Conservation (phyloP, 2,113 vertebrate species). For the Progne subis region DNA sequence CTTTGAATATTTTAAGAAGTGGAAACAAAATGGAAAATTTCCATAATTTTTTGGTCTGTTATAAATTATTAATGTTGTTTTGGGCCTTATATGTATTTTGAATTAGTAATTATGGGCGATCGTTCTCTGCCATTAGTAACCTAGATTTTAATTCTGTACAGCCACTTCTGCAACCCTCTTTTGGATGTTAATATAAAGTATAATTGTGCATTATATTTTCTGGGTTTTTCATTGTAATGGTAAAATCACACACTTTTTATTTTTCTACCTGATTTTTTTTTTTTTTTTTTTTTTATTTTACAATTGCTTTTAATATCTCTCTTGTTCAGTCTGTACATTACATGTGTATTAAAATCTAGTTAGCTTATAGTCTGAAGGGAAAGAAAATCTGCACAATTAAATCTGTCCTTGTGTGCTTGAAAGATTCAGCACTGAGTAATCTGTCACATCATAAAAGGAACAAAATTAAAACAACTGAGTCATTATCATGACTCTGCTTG, state of each 20-base stretch:
- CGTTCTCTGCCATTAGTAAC: constrained; percentile 46
- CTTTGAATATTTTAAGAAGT: not conserved
- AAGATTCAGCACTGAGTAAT: not conserved
- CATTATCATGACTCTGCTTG: not conserved
- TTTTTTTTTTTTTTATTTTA: not conserved
- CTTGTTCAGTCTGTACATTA: not conserved
- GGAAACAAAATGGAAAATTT: not conserved
- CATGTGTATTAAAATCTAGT: not conserved
- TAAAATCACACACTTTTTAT: constrained; percentile 2
- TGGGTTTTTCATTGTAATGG: not conserved
- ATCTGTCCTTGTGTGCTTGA: not conserved
- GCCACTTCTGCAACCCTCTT: constrained; percentile 43
- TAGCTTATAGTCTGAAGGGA: constrained; percentile 1
- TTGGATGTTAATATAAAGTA: constrained; percentile 25
- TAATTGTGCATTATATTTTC: constrained; percentile 32
- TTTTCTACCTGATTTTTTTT: not conserved
- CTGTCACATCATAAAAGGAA: not conserved
- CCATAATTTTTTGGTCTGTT: not conserved
- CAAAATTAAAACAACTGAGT: constrained; percentile 40
- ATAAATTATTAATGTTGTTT: constrained; percentile 25
- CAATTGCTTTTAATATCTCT: not conserved
- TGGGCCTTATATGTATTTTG: not conserved
- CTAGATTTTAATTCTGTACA: constrained; percentile 53
- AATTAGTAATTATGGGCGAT: constrained; percentile 46
- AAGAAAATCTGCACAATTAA: not conserved